Conservation (phyloP, 2,113 vertebrate species). For the Taurulus bubalis region DNA sequence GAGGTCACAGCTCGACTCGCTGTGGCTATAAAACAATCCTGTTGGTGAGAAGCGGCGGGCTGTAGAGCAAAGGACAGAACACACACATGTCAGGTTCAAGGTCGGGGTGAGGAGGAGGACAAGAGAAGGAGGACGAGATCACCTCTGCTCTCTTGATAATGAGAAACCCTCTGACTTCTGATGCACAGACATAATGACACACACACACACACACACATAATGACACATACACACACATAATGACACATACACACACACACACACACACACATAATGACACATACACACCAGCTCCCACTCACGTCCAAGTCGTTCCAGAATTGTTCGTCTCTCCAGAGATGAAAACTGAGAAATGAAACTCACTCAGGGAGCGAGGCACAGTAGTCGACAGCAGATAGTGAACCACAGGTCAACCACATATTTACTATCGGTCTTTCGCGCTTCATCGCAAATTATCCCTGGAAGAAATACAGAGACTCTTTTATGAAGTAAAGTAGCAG, state of each 20-base stretch:
- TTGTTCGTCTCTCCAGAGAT: background rate
- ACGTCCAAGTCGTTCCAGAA: background rate
- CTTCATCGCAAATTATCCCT: background rate
- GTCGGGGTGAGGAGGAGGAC: conserved; percentile 28
- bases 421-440: background rate
- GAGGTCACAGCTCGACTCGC: background rate
- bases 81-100: conserved; percentile 60
- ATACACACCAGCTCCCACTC: background rate
- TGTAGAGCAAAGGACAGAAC: conserved; percentile 23
- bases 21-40: conserved; percentile 30
- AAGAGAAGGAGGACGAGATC: background rate
- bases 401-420: background rate
- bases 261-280: background rate
- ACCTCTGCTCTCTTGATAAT: background rate
- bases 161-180: background rate
- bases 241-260: background rate
- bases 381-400: background rate
- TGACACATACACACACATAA: background rate
- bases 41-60: conserved; percentile 38
- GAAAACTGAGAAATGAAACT: background rate
- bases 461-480: background rate
- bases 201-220: background rate
- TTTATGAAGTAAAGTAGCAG: background rate
- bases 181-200: background rate
- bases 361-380: too few relatives aligned